A percentile compares a stretch with the other conserved stretches of the same genome.
Evolutionary conservation across 2,113 vertebrate genomes (phyloP).

Genomic region (Panurus biarmicus): DNA sequence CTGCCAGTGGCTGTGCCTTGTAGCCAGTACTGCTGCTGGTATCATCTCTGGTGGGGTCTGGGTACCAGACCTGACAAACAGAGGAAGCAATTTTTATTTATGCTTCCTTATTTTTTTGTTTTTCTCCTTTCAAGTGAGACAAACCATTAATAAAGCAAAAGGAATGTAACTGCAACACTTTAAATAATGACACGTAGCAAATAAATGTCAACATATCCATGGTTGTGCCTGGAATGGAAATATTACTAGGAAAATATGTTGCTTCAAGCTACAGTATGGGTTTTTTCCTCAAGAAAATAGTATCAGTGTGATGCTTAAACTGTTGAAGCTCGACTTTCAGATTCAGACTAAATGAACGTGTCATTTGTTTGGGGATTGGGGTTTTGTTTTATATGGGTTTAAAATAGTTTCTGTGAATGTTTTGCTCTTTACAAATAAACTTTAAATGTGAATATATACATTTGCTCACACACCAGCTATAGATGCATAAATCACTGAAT

Average conservation of each 20-base stretch:
- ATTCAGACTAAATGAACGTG: not conserved
- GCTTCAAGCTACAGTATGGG: not conserved
- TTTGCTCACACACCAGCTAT: not conserved
- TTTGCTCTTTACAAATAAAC: not conserved
- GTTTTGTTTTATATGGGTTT: not conserved
- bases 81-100: not conserved
- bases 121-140: not conserved
- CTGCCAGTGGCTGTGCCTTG: not conserved
- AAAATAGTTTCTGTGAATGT: not conserved
- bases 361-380: not conserved
- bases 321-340: not conserved
- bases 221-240: slow-evolving; percentile 50
- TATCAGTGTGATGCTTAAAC: not conserved
- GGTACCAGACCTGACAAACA: not conserved
- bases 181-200: slow-evolving; percentile 44
- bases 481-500: not conserved
- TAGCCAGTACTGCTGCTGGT: not conserved
- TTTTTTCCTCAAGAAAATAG: not conserved
- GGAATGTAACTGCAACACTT: slow-evolving; percentile 44
- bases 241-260: slow-evolving; percentile 47
- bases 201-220: slow-evolving; percentile 41
- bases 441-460: not conserved
- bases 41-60: not conserved
- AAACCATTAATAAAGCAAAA: slow-evolving; percentile 58
- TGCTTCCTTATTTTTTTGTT: not conserved